Evolutionary conservation across 2,888 invertebrate species (phyloP), one percentile per base, ranked within the genome.

Genomic region (Artemia sp.): DNA sequence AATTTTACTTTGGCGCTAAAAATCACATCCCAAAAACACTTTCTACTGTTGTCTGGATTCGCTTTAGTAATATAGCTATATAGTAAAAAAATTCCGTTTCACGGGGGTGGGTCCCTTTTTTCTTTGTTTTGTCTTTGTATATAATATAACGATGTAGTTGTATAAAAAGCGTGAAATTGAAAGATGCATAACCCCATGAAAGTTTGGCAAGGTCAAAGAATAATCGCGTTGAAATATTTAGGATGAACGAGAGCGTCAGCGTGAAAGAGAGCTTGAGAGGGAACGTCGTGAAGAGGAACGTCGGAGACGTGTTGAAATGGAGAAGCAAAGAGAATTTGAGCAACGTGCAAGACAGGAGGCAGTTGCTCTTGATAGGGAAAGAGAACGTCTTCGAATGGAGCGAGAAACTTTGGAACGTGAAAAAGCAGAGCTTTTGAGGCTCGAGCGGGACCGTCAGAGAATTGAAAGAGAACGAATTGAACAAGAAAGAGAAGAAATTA

Each of bases 361-460:
- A 53, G 84, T 86, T 67, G 85, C 90, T 69, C 82, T 92, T 69
- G 88, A 87, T 72, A 78, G 89, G 68, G 91, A 92, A 77, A 82
- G 90, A 51, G 88, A 90, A 75, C 88, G 89, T 76, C 79, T 92
- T 72, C 83, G 88, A 67, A 80, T 89, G 12, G 94, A 94, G 79
- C 84, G 91, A 38, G 92, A 92, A 75, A 86, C 87, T 74, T 85
- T 93, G 70, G 94, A 94, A 77, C 84, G 89, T 5, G 92, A 92
- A 77, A 90, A 90, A 78, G 87, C 88, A 14, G 92, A 93, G 76
- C 78, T 92, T 50, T 80, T 92, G 73, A 85, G 89, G 69, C 78
- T 92, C 73, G 91, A 92, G 77, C 83, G 91, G 14, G 92, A 92
- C 77, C 83, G 90, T 68, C 90, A 91, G 76, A 85, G 89, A 85